These are phyloP conservation scores for Calameuta filiformis DNA, from an alignment of 2,888 invertebrate species.

Conservation along the genomic window DNA sequence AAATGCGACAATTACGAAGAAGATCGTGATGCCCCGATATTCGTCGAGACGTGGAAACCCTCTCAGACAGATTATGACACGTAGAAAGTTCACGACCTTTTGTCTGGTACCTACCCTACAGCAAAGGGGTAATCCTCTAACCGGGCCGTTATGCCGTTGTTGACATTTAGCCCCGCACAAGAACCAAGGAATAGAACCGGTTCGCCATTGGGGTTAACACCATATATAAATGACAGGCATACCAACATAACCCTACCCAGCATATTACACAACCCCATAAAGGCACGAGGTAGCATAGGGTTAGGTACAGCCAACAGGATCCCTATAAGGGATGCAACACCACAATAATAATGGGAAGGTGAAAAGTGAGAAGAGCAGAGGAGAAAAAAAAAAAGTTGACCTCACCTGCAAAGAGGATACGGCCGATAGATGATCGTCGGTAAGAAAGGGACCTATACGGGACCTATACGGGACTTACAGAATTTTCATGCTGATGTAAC, in stretches of 20 bases:
- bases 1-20: not conserved
- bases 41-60: conserved; percentile 26
- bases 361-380: conserved; percentile 15
- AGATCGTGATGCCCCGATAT: conserved; percentile 10
- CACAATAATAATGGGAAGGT: conserved; percentile 1
- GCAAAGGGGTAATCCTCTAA: conserved; percentile 44
- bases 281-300: not conserved
- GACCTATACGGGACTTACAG: not conserved
- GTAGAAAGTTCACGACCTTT: conserved; percentile 62
- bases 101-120: conserved; percentile 49
- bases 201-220: not conserved
- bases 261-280: not conserved
- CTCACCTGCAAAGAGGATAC: conserved; percentile 4
- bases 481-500: conserved; percentile 24
- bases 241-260: not conserved
- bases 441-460: not conserved
- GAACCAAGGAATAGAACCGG: not conserved
- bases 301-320: not conserved
- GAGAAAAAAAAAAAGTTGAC: conserved; percentile 14
- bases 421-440: not conserved
- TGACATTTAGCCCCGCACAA: conserved; percentile 50
- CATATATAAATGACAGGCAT: not conserved
- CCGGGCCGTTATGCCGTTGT: conserved; percentile 52
- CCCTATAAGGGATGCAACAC: not conserved
- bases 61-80: conserved; percentile 60